Base-by-base conservation (phyloP, 2,888 invertebrate species). In the Diplazon laetatorius region DNA sequence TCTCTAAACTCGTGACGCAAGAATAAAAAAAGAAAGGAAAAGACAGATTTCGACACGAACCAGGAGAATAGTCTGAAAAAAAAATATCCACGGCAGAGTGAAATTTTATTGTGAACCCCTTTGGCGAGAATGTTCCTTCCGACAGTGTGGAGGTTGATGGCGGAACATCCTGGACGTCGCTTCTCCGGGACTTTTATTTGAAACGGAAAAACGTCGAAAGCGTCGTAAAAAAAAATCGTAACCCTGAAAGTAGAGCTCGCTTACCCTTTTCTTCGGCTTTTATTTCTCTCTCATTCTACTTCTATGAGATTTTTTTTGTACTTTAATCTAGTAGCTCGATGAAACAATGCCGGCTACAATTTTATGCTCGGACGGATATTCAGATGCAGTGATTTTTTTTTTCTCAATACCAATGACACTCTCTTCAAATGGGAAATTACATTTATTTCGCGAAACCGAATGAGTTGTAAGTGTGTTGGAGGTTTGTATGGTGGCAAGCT, bases 191-290 rank as follows among this genome's bases (percentile, higher is more conserved):
- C 12, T 59, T 59, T 37, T 18, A 59, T 39, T 16, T 5, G 37
- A 18, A 16, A 18, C 12, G 37, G 18, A 12, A 39, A 59, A 59
- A 20, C 57, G 39, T 37, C 57, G 22, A 37, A 35, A 39, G 39
- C 20, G 57, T 59, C 37, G 57, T 59, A 59, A 59, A 59, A 59
- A 59, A 59, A 59, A n/a, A n/a, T 37, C 57, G 39, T 59, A 59
- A 59, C 35, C 9, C 57, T n/a, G 18, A 18, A 59, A 35, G 30
- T 57, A 18, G 9, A 6, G 30, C 14, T 12, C 3, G 57, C 10
- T 37, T 18, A 10, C 12, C 39, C 10, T 37, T 37, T 12, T 37
- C 39, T 37, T 20, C 37, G 16, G 1, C 14, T 59, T 59, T 59
- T 59, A 37, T 18, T 59, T 37, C 35, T 18, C 39, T 10, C 14